Percentiles rank a stretch among this genome's conserved stretches.
Conservation (phyloP, 2,113 vertebrate genomes). For the Anolis carolinensis region DNA sequence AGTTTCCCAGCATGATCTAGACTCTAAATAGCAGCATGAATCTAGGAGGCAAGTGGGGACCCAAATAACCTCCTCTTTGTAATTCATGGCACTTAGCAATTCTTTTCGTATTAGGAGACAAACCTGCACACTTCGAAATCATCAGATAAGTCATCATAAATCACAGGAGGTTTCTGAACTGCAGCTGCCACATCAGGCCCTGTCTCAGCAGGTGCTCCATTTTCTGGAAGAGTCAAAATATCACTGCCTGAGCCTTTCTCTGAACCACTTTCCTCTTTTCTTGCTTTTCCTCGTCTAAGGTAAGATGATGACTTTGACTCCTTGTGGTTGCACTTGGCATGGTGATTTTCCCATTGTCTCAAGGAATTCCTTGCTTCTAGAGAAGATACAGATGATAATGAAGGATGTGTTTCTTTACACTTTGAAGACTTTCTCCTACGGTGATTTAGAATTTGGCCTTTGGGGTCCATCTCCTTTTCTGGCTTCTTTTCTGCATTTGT, state of each 20-base stretch:
- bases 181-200: slow-evolving; percentile 34
- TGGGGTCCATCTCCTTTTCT: slow-evolving; percentile 42
- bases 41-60: not conserved
- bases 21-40: slow-evolving; percentile 34
- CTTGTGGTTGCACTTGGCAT: slow-evolving; percentile 41
- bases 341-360: slow-evolving; percentile 57
- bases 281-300: slow-evolving; percentile 65
- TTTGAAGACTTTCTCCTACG: slow-evolving; percentile 57
- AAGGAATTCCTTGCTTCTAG: slow-evolving; percentile 59
- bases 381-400: slow-evolving; percentile 56
- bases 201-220: slow-evolving; percentile 24
- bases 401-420: slow-evolving; percentile 54
- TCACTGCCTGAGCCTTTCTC: slow-evolving; percentile 74
- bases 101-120: slow-evolving; percentile 70
- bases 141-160: slow-evolving; percentile 78
- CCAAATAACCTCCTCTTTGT: not conserved
- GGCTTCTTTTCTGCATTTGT: slow-evolving; percentile 65
- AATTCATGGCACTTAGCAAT: not conserved
- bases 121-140: slow-evolving; percentile 92
- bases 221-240: slow-evolving; percentile 63
- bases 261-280: slow-evolving; percentile 70
- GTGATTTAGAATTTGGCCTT: slow-evolving; percentile 60
- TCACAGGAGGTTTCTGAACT: slow-evolving; percentile 61
- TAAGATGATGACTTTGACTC: slow-evolving; percentile 56
- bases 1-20: slow-evolving; percentile 25